phyloP scores from a whole-genome alignment of 2,797 vertebrate species.

The Stomatorhinus walkeri region DNA sequence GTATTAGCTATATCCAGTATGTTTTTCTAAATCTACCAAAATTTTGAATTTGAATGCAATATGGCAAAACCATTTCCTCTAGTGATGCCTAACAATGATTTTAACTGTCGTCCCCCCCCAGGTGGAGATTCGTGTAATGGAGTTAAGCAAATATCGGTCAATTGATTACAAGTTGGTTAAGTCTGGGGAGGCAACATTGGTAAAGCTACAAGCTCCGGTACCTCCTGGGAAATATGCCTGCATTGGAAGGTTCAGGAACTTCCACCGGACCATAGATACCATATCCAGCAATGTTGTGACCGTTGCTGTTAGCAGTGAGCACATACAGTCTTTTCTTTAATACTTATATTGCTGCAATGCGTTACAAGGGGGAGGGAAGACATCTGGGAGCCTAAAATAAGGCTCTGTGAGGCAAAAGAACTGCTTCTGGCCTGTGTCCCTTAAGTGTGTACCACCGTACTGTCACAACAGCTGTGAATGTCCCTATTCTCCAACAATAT shows the following conservation, averaged over 20 bases:
- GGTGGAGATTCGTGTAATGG: slow-evolving; percentile 16
- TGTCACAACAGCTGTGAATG: neutral
- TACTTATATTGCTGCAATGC: neutral
- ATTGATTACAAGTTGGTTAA: no score
- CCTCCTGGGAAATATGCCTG: slow-evolving; percentile 31
- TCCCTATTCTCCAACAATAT: neutral
- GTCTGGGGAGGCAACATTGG: neutral
- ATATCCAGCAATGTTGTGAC: slow-evolving; percentile 28
- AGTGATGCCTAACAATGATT: neutral
- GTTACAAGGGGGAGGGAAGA: neutral
- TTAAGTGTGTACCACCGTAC: neutral
- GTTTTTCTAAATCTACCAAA: neutral
- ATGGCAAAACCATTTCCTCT: neutral
- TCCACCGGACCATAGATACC: neutral
- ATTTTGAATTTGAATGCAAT: neutral
- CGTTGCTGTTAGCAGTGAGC: slow-evolving; percentile 29
- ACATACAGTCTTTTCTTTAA: neutral
- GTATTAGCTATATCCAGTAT: neutral
- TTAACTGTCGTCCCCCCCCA: neutral
- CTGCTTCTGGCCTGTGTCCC: neutral
- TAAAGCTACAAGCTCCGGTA: neutral
- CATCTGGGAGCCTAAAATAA: neutral
- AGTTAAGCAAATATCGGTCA: neutral
- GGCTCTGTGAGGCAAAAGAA: neutral
- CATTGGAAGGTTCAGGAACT: neutral